These are phyloP conservation scores for Melieria omissa DNA, from an alignment of 2,888 invertebrate genomes.

Conservation along the genomic window DNA sequence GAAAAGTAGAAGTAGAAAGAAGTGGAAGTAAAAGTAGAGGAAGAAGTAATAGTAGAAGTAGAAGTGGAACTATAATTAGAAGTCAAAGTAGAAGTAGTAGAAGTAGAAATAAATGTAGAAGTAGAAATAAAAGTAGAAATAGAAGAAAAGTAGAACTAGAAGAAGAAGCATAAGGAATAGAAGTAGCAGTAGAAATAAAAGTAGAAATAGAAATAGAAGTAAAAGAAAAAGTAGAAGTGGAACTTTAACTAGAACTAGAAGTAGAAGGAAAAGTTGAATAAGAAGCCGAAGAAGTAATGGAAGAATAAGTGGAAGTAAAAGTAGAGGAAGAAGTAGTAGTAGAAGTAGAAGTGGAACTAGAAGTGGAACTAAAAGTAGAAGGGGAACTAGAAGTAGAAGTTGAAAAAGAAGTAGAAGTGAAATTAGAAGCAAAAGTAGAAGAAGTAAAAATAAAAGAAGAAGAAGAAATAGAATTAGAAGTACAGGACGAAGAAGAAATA, in stretches of 20 bases:
- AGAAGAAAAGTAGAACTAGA: not conserved
- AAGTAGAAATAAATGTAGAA: no score
- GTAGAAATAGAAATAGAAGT: not conserved
- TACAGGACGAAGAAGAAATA: not conserved
- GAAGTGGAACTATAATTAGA: no score
- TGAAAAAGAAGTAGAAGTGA: no score
- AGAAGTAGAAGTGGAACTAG: not conserved
- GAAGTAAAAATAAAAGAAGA: not conserved
- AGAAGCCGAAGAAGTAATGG: not conserved
- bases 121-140: no score
- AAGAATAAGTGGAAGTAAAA: not conserved
- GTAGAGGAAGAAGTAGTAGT: not conserved
- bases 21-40: not conserved
- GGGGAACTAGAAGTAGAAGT: not conserved
- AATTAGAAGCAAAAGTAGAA: no score
- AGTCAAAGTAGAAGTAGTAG: no score
- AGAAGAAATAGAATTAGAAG: not conserved
- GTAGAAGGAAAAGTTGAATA: not conserved
- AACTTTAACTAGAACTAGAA: no score
- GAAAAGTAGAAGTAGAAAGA: not conserved
- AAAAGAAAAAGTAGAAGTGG: not conserved
- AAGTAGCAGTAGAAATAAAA: not conserved
- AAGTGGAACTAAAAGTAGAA: not conserved
- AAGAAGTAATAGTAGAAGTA: no score
- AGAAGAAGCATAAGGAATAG: not conserved